Base-by-base conservation (phyloP, 2,113 vertebrate genomes). In the Hirundichthys speculiger region DNA sequence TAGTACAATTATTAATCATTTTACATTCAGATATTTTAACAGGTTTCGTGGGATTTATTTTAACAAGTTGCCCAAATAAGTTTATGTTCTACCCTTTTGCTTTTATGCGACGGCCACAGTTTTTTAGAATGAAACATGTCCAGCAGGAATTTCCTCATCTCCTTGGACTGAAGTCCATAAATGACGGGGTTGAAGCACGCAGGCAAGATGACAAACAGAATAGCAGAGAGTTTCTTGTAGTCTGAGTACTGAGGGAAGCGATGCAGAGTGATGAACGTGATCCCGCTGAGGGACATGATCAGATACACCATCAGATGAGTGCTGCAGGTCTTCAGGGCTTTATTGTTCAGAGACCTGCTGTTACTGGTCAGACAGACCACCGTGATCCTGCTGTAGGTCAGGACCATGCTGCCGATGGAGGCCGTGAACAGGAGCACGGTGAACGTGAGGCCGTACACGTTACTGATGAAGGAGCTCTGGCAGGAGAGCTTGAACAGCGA, bases 321-420 rank as follows among this genome's bases (percentile, higher is more conserved):
- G 77, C 67, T 69, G 50, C 88, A 90, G 14, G 88, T 89, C 42
- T 79, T 78, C 3, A 90, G 10, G 5, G 87, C 87, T 38, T 88
- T 90, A 12, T 55, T 86, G 73, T 89, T 90, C 15, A 84, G 2
- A 13, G 83, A 27, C 45, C 82, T 74, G 64, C 45, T 86, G 25
- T 76, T 88, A 18, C 25, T 79, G 15, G 27, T 84, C 25, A 88
- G 16, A 39, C 89, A 90, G 3, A 84, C 69, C 0, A 56, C 25
- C 2, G 76, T 56, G 16, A 90, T 90, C 20, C 58, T 77, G 2
- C 56, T 15, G 25, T 88, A 90, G 11, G 85, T 86, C 12, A 86
- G 4, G 4, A 75, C 41, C 2, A 87, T 74, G 24, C 62, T 73
- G 24, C 80, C 73, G 4, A 90, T 77, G 8, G 88, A 90, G 2